A percentile compares a stretch with the other conserved stretches of the same genome.
Conservation (phyloP, 1,140 invertebrate genomes). For the Anastrepha obliqua region DNA sequence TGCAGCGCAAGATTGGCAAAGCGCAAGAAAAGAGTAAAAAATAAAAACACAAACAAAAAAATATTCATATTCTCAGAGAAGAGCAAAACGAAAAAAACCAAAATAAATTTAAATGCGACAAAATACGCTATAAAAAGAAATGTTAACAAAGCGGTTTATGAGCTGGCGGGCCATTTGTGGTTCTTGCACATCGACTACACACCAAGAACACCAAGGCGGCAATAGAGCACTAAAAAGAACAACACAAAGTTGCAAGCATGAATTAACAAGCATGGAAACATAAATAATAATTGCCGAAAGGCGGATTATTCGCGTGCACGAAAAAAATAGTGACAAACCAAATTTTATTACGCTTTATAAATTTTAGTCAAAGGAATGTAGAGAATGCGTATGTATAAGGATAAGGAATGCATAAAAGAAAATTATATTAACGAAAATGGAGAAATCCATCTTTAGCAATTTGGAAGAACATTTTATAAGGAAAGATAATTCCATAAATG, state of each 20-base stretch:
- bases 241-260: not conserved
- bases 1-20: slow-evolving; percentile 46
- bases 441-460: not conserved
- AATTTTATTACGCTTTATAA: slow-evolving; percentile 46
- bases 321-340: slow-evolving; percentile 16
- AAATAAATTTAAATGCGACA: slow-evolving; percentile 44
- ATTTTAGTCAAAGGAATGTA: slow-evolving; percentile 25
- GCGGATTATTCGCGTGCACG: slow-evolving; percentile 4
- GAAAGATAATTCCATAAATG: not conserved
- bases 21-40: not conserved
- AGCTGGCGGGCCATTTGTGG: slow-evolving; percentile 21
- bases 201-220: not conserved
- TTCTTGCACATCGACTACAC: not conserved
- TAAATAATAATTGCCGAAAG: slow-evolving; percentile 43
- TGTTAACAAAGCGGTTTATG: slow-evolving; percentile 52
- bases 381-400: not conserved
- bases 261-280: slow-evolving; percentile 39
- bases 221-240: slow-evolving; percentile 1
- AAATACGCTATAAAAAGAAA: slow-evolving; percentile 31
- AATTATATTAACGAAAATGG: slow-evolving; percentile 30
- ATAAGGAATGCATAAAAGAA: slow-evolving; percentile 5
- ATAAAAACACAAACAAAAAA: not conserved
- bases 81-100: not conserved
- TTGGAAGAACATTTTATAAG: not conserved
- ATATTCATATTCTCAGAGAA: not conserved